Evolutionary conservation across 2,797 vertebrate genomes (phyloP), one percentile per base, ranked within the genome.

Genomic region (Clarias platycephalus): DNA sequence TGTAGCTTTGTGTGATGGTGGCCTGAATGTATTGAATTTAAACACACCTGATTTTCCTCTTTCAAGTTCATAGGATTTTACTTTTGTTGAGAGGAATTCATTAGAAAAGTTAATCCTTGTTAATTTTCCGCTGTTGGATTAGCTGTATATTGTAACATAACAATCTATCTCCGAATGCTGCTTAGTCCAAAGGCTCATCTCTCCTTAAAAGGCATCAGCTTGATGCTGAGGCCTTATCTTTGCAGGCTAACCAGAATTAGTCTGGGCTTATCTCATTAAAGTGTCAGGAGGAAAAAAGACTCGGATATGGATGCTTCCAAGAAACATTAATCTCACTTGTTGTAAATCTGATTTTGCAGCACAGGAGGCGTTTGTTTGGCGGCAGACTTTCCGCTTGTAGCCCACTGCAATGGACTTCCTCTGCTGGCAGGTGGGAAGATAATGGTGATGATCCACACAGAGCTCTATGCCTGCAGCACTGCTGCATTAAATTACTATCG

Each of bases 141-240:
- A 95, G 82, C 83, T 31, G 81, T 91, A 90, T 89, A 88, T 90
- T 86, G 74, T 88, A 82, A 87, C 83, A 34, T 87, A 86, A 90
- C 53, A 91, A 90, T 90, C 83, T 84, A 89, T 93, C 84, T 92
- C 49, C 8, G 13, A 34, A 26, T 26, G 89, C 66, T 89, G 90
- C 90, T 79, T 87, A 60, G 87, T 90, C 88, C 67, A 86, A 79
- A 79, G 87, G 85, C 84, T 87, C 53, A 58, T 83, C 60, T 71
- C 90, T 92, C 93, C 93, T 93, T 94, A 93, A 92, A 95, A 93
- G 93, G 93, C 87, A 85, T 92, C 89, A 89, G 91, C 89, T 89
- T 84, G 84, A 87, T 74, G 64, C 75, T 87, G 88, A 66, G 68
- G 24, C 58, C 88, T 89, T 90, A 90, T 93, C 91, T 87, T 86